A percentile compares a stretch with the other conserved stretches of the same genome.
phyloP scores from a whole-genome alignment of 2,113 vertebrate genomes.

The Ceyx melanurus region DNA sequence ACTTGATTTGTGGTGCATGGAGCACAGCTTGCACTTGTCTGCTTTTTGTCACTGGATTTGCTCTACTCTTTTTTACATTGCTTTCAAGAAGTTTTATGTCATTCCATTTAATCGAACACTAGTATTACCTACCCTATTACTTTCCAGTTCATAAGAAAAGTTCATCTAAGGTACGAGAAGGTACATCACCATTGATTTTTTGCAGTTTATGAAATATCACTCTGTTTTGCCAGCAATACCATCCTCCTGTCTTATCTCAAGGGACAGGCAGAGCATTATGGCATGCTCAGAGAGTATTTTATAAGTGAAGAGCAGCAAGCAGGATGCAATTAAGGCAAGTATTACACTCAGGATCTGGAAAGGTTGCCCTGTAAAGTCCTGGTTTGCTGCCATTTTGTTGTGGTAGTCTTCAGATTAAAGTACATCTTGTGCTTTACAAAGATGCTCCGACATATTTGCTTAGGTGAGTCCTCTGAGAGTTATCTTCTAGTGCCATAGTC shows the following conservation, averaged over 20 bases:
- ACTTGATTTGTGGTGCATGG: background rate
- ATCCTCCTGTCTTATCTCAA: background rate
- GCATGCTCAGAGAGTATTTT: background rate
- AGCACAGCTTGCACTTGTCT: background rate
- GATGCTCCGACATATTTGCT: background rate
- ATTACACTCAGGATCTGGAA: background rate
- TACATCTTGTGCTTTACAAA: background rate
- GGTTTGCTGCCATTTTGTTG: conserved; percentile 4
- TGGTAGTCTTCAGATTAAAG: background rate
- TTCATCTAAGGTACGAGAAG: conserved; percentile 2
- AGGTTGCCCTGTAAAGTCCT: background rate
- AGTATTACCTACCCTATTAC: background rate
- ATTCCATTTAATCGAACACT: background rate
- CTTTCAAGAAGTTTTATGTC: background rate
- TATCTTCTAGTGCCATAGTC: background rate
- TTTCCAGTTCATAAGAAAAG: conserved; percentile 15
- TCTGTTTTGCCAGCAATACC: conserved; percentile 41
- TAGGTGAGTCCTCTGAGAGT: background rate
- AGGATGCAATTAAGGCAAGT: conserved; percentile 14
- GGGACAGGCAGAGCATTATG: background rate
- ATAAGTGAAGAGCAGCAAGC: background rate
- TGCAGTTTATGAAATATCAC: conserved; percentile 29
- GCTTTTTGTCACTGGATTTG: background rate
- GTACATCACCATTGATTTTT: conserved; percentile 18
- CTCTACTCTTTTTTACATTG: background rate